Percentiles rank a stretch among this genome's conserved stretches.
These are phyloP conservation scores for Rhinichthys klamathensis DNA, from an alignment of 2,113 vertebrate genomes.

Conservation along the genomic window DNA sequence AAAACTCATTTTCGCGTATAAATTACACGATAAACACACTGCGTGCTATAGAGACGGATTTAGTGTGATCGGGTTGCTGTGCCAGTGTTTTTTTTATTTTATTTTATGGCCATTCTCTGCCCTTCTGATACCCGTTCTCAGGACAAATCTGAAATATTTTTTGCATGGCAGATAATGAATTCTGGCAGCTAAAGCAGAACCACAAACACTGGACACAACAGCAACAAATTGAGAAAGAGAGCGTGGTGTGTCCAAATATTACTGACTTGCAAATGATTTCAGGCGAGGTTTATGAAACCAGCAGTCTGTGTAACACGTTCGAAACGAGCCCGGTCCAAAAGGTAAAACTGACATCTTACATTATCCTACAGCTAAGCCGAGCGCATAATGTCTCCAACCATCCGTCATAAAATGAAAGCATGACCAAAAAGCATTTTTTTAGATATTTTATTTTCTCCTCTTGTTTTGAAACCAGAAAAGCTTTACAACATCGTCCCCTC, in stretches of 20 bases:
- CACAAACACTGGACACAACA: slow-evolving; percentile 4
- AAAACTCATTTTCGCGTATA: too few species aligned
- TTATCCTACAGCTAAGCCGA: slow-evolving; percentile 20
- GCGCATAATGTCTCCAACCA: slow-evolving; percentile 17
- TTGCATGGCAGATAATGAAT: slow-evolving; percentile 39
- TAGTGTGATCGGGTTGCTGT: too few species aligned
- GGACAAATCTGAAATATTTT: slow-evolving; percentile 43
- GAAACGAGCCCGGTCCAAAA: slow-evolving; percentile 10
- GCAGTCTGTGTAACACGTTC: not conserved
- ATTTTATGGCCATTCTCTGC: not conserved
- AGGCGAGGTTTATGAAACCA: slow-evolving; percentile 14
- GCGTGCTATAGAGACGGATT: too few species aligned
- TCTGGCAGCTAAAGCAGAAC: slow-evolving; percentile 41
- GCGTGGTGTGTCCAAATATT: slow-evolving; percentile 19
- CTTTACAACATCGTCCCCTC: not conserved
- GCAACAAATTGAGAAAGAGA: slow-evolving; percentile 37
- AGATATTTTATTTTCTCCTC: not conserved
- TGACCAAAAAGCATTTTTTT: slow-evolving; percentile 14
- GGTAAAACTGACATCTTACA: slow-evolving; percentile 1
- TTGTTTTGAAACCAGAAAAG: not conserved
- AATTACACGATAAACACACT: too few species aligned
- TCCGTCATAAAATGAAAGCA: slow-evolving; percentile 30
- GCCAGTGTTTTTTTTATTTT: too few species aligned
- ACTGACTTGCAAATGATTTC: not conserved
- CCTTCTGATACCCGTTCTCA: slow-evolving; percentile 1